Conservation (phyloP, 2,888 invertebrate species). For the Latheticus oryzae region DNA sequence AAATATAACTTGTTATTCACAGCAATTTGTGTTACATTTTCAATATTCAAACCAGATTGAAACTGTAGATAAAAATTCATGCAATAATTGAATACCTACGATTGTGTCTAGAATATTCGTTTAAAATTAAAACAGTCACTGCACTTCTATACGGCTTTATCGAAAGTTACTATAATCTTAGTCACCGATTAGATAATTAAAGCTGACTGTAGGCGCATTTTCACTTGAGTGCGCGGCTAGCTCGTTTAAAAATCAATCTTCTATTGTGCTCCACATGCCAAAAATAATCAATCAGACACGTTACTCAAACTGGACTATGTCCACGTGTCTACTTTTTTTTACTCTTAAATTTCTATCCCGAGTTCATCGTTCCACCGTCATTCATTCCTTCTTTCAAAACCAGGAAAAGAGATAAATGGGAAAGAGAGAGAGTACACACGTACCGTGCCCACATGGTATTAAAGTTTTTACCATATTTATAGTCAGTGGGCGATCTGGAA, state of each 20-base stretch:
- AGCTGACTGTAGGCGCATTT: too few species aligned
- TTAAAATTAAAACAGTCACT: too few species aligned
- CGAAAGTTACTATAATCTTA: too few species aligned
- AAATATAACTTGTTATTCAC: too few species aligned
- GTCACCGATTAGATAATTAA: too few species aligned
- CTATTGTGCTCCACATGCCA: conserved; percentile 16
- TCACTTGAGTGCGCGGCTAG: too few species aligned
- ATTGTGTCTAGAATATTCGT: too few species aligned
- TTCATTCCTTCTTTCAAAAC: conserved; percentile 13
- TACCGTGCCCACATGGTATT: conserved; percentile 38
- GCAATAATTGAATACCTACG: too few species aligned
- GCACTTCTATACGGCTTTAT: too few species aligned
- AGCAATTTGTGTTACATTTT: too few species aligned
- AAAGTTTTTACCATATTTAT: conserved; percentile 33
- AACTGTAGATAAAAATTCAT: too few species aligned
- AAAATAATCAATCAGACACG: conserved; percentile 18
- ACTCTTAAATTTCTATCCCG: conserved; percentile 7
- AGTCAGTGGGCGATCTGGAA: conserved; percentile 42
- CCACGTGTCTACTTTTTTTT: conserved; percentile 12
- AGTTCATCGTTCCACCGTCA: conserved; percentile 22
- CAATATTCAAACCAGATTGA: too few species aligned
- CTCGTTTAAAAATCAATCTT: conserved; percentile 18
- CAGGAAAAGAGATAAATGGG: conserved; percentile 2
- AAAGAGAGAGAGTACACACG: conserved; percentile 17
- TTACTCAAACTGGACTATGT: conserved; percentile 19